Base-by-base conservation (phyloP, 2,113 vertebrate species). In the Psilopogon haemacephalus region DNA sequence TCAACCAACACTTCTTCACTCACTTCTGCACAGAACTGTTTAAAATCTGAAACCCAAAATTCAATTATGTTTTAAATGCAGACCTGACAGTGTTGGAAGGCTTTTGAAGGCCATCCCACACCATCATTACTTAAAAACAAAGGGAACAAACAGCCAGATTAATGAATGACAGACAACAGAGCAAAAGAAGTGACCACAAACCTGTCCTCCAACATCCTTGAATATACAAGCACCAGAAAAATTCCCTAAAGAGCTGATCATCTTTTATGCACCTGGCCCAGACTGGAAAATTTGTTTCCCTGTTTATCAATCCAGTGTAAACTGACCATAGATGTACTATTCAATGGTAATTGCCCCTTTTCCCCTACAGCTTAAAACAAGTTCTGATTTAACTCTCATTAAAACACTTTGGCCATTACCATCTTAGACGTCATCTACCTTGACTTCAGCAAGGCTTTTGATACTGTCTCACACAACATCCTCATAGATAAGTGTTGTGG, bases 311-410 rank as follows among this genome's bases (percentile, higher is more conserved):
- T 11, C 6, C 52, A 37, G 2, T 8, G 24, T 35, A 83, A 86
- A 52, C 44, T 15, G 20, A 60, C 15, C 23, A 38, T 19, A 33
- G 13, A 54, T 58, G 56, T 59, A 63, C 19, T 40, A 15, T 60
- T 17, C 4, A 1, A 48, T 9, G 16, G 30, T 15, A 74, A 82
- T 11, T 2, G 0, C 6, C 8, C 8, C 9, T n/a, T 18, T 52
- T 80, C 30, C 46, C 24, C 24, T 35, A 26, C 23, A 50, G 38
- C 48, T 86, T 48, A 70, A 56, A 70, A 33, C 24, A 38, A 79
- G 28, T 12, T 65, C 44, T 20, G 26, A 48, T 86, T 58, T 77
- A 64, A 35, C 19, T 73, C 37, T 52, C 35, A 32, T 28, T 59
- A 28, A 40, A 86, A 59, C 42, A 33, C 15, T 64, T 59, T 6